Evolutionary conservation across 2,797 vertebrate genomes (phyloP).

Genomic region (Oreortyx pictus): DNA sequence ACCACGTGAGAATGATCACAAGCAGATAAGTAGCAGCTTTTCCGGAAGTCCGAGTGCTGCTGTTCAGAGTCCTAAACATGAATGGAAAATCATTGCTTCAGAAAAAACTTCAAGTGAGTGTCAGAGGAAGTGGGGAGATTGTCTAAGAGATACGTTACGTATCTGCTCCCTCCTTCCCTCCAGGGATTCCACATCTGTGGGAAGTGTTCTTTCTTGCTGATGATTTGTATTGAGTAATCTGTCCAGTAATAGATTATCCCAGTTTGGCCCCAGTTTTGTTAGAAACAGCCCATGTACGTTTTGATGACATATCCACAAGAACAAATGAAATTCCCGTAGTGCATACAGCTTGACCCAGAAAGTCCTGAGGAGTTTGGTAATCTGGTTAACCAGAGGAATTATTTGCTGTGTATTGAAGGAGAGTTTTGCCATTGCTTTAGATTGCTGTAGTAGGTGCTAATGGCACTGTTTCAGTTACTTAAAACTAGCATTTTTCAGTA

Average conservation of each 20-base stretch:
- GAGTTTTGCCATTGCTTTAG: not conserved
- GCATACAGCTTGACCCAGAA: not conserved
- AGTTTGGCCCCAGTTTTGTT: too few species aligned
- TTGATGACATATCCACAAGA: not conserved
- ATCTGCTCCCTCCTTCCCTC: not conserved
- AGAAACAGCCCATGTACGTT: too few species aligned
- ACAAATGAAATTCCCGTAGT: rapidly evolving
- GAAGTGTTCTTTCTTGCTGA: not conserved
- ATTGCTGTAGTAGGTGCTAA: rapidly evolving
- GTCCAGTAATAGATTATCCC: not conserved
- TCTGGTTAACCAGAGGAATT: not conserved
- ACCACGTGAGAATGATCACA: constrained; percentile 94
- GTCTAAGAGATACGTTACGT: not conserved
- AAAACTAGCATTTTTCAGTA: not conserved
- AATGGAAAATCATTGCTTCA: constrained; percentile 99
- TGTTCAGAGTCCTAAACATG: constrained; percentile 88
- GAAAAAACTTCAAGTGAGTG: constrained; percentile 97
- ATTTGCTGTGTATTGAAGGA: rapidly evolving
- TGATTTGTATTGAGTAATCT: not conserved
- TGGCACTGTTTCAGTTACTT: not conserved
- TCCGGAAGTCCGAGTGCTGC: constrained; percentile 91
- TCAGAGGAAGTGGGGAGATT: not conserved
- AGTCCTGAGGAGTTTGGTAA: not conserved
- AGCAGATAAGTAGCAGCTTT: constrained; percentile 94
- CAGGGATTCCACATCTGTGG: not conserved